phyloP scores from a whole-genome alignment of 2,113 vertebrate species.

The Herpetotheres cachinnans region DNA sequence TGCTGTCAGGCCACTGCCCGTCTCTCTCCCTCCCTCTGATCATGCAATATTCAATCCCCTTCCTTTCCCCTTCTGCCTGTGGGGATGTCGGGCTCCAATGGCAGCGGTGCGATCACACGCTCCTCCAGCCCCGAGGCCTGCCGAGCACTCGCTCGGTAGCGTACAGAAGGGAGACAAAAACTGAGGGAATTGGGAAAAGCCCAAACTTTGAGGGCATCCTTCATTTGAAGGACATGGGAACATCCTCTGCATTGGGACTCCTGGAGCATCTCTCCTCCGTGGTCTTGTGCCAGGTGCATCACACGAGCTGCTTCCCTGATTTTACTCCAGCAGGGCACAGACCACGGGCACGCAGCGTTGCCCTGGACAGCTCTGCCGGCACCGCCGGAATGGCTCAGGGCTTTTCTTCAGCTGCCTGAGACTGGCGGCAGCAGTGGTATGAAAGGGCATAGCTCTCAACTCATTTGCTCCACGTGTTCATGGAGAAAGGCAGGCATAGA shows the following conservation, averaged over 20 bases:
- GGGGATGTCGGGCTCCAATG: background rate
- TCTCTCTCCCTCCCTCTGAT: background rate
- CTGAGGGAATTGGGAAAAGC: background rate
- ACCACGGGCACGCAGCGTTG: fast-evolving
- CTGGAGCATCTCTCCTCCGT: background rate
- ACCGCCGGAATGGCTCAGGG: background rate
- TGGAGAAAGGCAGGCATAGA: background rate
- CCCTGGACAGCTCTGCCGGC: background rate
- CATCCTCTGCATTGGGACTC: background rate
- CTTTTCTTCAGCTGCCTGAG: background rate
- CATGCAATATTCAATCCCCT: slow-evolving; percentile 17
- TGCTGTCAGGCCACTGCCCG: background rate
- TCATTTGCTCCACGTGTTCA: background rate
- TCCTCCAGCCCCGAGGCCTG: background rate
- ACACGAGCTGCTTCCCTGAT: background rate
- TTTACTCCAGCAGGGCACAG: fast-evolving
- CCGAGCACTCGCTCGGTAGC: background rate
- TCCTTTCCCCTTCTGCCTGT: background rate
- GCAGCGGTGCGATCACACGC: background rate
- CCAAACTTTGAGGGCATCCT: background rate
- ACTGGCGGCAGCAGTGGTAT: background rate
- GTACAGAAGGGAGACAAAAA: background rate
- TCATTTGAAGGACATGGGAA: background rate
- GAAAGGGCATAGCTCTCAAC: background rate
- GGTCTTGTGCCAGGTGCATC: background rate